These are phyloP conservation scores for Drosophila simulans DNA, from an alignment of 1,140 invertebrate genomes.

Conservation along the genomic window DNA sequence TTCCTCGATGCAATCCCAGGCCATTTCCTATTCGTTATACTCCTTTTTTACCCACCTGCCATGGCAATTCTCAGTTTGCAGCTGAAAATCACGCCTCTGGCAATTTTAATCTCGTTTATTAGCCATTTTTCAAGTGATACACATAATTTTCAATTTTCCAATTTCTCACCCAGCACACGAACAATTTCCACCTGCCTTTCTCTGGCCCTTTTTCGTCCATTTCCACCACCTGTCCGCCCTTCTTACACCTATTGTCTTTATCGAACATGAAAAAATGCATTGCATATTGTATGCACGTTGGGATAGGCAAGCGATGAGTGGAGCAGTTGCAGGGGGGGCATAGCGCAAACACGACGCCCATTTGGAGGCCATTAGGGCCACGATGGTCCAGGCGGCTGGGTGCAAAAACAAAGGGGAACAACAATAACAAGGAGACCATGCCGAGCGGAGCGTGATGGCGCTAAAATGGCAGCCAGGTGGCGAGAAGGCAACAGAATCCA, in stretches of 20 bases:
- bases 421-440: slow-evolving; percentile 57
- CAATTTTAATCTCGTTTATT: slow-evolving; percentile 83
- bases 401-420: slow-evolving; percentile 61
- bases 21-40: not conserved
- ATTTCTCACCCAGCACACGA: slow-evolving; percentile 62
- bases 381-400: slow-evolving; percentile 7
- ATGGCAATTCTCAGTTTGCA: slow-evolving; percentile 32
- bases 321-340: slow-evolving; percentile 27
- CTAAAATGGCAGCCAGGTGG: slow-evolving; percentile 16
- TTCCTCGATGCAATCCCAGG: not conserved
- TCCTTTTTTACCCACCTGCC: slow-evolving; percentile 8
- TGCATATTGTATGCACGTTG: slow-evolving; percentile 51
- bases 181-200: slow-evolving; percentile 50
- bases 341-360: slow-evolving; percentile 62
- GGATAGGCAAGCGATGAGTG: slow-evolving; percentile 3
- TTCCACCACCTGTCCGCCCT: slow-evolving; percentile 11
- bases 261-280: slow-evolving; percentile 78
- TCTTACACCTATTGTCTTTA: slow-evolving; percentile 66
- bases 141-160: slow-evolving; percentile 81
- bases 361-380: slow-evolving; percentile 68
- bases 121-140: slow-evolving; percentile 81
- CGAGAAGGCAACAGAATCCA: not conserved
- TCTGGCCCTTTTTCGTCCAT: not conserved
- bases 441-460: slow-evolving; percentile 9
- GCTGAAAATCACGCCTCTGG: slow-evolving; percentile 63